Percentiles rank a stretch among this genome's conserved stretches.
phyloP scores from a whole-genome alignment of 1,140 invertebrate species.

The Anoplophora glabripennis region DNA sequence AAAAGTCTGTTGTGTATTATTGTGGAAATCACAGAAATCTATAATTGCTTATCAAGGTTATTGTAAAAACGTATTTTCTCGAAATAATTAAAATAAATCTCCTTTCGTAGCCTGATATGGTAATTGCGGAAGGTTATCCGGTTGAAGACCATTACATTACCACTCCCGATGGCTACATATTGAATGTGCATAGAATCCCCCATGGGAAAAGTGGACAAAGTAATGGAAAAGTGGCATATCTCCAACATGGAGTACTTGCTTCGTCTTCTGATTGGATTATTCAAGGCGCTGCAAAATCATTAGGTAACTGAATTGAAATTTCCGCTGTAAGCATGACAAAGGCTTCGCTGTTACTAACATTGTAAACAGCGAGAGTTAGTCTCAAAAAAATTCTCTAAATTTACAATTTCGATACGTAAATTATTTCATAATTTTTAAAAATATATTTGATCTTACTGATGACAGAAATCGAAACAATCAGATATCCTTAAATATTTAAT shows the following conservation, averaged over 20 bases:
- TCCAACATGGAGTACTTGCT: slow-evolving; percentile 69
- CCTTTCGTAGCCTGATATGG: slow-evolving; percentile 15
- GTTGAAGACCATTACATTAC: slow-evolving; percentile 62
- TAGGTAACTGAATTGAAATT: slow-evolving; percentile 50
- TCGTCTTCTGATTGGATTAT: slow-evolving; percentile 67
- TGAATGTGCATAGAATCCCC: slow-evolving; percentile 47
- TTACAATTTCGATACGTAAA: no score
- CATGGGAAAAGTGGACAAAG: slow-evolving; percentile 38
- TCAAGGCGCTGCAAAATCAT: slow-evolving; percentile 58
- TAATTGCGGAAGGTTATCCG: slow-evolving; percentile 36
- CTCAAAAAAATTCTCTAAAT: no score
- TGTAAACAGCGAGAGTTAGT: no score
- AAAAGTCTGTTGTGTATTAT: no score
- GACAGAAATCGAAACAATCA: background rate
- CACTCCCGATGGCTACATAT: slow-evolving; percentile 68
- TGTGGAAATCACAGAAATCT: no score
- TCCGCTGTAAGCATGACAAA: background rate
- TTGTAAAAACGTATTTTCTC: no score
- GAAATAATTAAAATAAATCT: no score
- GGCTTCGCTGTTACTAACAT: no score
- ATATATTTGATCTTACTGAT: background rate
- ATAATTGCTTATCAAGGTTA: no score
- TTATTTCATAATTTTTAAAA: no score
- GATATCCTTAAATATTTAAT: no score
- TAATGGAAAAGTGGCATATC: slow-evolving; percentile 51